A percentile compares a stretch with the other conserved stretches of the same genome.
phyloP scores from a whole-genome alignment of 2,888 invertebrate genomes.

The Hemithea aestivaria region DNA sequence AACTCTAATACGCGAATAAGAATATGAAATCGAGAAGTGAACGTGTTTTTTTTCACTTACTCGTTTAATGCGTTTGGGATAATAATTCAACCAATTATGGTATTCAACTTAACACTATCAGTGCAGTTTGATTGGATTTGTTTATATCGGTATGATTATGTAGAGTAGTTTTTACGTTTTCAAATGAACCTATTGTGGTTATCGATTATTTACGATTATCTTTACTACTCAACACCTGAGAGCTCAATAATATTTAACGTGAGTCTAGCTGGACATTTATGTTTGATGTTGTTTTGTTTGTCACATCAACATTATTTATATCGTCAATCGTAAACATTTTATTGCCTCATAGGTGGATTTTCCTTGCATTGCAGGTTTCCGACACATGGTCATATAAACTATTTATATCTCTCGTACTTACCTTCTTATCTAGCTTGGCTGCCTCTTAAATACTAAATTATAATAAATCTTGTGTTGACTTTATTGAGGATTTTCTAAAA shows the following conservation, averaged over 20 bases:
- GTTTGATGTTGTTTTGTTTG: conserved; percentile 48
- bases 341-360: conserved; percentile 45
- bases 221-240: conserved; percentile 17
- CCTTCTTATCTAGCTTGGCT: too few relatives aligned
- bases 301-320: conserved; percentile 56
- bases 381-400: conserved; percentile 40
- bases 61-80: conserved; percentile 17
- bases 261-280: conserved; percentile 28
- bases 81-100: not conserved
- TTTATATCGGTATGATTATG: too few relatives aligned
- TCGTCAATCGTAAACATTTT: conserved; percentile 61
- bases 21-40: conserved; percentile 38
- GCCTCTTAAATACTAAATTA: too few relatives aligned
- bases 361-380: conserved; percentile 40
- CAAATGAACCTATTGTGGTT: conserved; percentile 4
- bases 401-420: conserved; percentile 29
- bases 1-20: conserved; percentile 56
- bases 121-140: too few relatives aligned
- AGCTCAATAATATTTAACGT: conserved; percentile 23
- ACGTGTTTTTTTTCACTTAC: conserved; percentile 23
- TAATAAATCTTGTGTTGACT: not conserved
- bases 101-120: too few relatives aligned
- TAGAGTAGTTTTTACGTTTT: too few relatives aligned
- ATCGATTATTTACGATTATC: conserved; percentile 4
- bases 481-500: too few relatives aligned